Evolutionary conservation across 2,797 vertebrate genomes (phyloP), one percentile per base, ranked within the genome.

Genomic region (Oreochromis mossambicus): DNA sequence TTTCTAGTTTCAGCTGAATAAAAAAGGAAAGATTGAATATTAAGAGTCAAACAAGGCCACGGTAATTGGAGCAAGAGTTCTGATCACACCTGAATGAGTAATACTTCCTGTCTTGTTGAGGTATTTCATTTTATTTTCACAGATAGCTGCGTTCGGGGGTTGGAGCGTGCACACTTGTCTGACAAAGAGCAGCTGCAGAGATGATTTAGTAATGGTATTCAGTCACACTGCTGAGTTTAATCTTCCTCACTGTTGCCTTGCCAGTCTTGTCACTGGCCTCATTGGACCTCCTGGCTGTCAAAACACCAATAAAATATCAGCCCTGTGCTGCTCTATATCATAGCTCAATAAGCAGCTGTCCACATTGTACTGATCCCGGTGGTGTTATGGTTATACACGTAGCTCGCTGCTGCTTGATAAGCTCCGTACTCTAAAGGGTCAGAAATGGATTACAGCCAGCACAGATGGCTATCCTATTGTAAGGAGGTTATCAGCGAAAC

Each of bases 141-240:
- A 81, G 86, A 77, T 78, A 80, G 79, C 41, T 51, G 41, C 68
- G 52, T 70, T 83, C 6, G 34, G 43, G 48, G 26, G 17, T 84
- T 82, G 4, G 4, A 32, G 51, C 75, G 73, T 3, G 56, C 56
- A 58, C 66, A 61, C 84, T 79, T 81, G 75, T 78, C 32, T 38
- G 83, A 36, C 82, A 82, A 8, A 34, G 73, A 86, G 56, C 86
- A 70, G 78, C 79, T 88, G 87, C 52, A 73, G 84, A 70, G 84
- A 82, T 91, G 92, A 95, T 94, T 93, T 90, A 92, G 79, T 75
- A 17, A 85, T 38, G 80, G 46, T 56, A 43, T 87, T 91, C 63
- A 82, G 90, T 87, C 89, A 91, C 87, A 68, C 81, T 29, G 81
- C 82, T 48, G 77, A 55, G 76, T 92, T 92, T 94, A 92, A 92